Conservation (phyloP, 64 coral and sea anemone species). For the Pachyseris speciosa region DNA sequence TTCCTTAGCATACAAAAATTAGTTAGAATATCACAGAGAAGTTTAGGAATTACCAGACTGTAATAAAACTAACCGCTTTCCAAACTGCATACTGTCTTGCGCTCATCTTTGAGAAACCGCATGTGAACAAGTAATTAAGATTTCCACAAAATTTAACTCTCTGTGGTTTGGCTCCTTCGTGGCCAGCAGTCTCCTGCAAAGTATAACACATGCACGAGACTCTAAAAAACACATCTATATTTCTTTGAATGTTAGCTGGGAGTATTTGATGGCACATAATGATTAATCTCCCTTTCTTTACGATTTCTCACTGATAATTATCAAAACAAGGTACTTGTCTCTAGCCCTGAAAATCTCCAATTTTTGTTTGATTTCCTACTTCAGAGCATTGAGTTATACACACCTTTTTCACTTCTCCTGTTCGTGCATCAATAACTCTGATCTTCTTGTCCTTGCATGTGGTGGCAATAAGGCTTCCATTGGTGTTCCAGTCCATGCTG, state of each 20-base stretch:
- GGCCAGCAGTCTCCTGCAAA: conserved; percentile 63
- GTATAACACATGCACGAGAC: background rate
- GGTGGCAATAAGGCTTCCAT: conserved; percentile 88
- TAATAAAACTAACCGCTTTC: conserved; percentile 85
- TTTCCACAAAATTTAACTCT: conserved; percentile 77
- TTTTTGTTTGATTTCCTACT: no score
- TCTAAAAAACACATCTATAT: background rate
- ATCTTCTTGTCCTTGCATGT: conserved; percentile 98
- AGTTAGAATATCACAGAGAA: no score
- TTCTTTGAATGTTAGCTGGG: background rate
- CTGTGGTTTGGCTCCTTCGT: conserved; percentile 95
- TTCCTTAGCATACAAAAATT: no score
- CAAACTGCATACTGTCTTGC: conserved; percentile 89
- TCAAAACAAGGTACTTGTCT: no score
- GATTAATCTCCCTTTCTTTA: no score
- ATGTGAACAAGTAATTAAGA: conserved; percentile 76
- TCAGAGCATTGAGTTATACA: background rate
- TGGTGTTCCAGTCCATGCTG: conserved; percentile 78
- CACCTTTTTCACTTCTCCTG: conserved; percentile 57
- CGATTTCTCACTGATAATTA: background rate
- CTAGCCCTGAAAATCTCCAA: no score
- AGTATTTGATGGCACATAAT: background rate
- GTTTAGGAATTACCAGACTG: no score
- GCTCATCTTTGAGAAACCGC: conserved; percentile 97
- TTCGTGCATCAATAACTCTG: conserved; percentile 78